Base-by-base conservation (phyloP, 2,888 invertebrate species). In the Harpalus rufipes region DNA sequence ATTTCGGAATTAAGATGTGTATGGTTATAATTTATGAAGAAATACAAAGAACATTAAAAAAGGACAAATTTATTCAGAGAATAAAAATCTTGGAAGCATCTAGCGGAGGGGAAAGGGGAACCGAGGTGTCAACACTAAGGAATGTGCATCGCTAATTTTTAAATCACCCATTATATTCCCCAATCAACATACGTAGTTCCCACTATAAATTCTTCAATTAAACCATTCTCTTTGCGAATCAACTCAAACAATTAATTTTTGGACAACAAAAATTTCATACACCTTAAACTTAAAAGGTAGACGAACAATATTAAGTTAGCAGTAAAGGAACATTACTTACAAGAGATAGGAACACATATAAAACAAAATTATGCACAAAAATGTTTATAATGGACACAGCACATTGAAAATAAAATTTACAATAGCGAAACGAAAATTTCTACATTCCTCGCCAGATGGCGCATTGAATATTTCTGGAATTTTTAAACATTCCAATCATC, bases 401-500 rank as follows among this genome's bases (percentile, higher is more conserved):
- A 68, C 85, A 80, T 84, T 78, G 84, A 78, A 80, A 80, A 85
- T 79, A 85, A 85, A 85, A 80, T 85, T 79, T 85, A 85, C 85
- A 85, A 85, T 76, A 85, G 85, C 80, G 72, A 80, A 80, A 80
- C 72, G 44, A 51, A n/a, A 80, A 68, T 80, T 56, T 80, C 58
- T 18, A 85, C 51, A 85, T 85, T 85, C 85, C 80, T 85, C 85
- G 85, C 65, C 79, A 85, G 85, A 85, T 85, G 85, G 79, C 85
- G 65, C 59, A 85, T 80, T 39, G 79, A 59, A 59, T 80, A 85
- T 85, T 68, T 85, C 68, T 72, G 85, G 80, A 85, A 85, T 84
- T 84, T 84, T 84, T 84, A 78, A 84, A 84, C 84, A 84, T 84
- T 78, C 84, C 84, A 32, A n/a, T 39, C 32, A 7, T 6, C 80